Percentiles rank a stretch among this genome's conserved stretches.
Evolutionary conservation across 1,140 invertebrate species (phyloP).

Genomic region (Teleopsis dalmanni): DNA sequence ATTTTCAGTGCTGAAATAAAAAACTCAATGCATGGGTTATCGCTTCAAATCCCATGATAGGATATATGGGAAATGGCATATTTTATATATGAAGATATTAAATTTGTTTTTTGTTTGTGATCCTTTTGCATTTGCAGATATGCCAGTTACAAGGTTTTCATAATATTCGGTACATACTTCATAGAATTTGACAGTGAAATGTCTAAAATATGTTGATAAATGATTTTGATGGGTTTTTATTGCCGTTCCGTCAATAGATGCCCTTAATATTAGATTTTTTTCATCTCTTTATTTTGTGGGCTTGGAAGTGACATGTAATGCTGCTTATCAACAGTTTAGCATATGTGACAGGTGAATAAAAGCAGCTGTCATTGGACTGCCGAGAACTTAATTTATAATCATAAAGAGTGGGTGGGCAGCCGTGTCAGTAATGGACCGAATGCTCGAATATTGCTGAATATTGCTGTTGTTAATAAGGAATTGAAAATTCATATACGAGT

Average conservation of each 20-base stretch:
- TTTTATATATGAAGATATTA: background rate
- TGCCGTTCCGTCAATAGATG: background rate
- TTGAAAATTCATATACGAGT: no score
- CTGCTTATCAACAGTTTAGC: slow-evolving; percentile 2
- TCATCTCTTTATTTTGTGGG: background rate
- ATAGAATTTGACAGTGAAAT: no score
- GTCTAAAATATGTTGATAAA: slow-evolving; percentile 8
- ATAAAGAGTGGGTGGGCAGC: no score
- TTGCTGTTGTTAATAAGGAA: no score
- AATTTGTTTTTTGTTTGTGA: background rate
- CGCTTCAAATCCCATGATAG: no score
- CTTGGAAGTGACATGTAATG: background rate
- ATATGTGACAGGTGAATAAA: slow-evolving; percentile 12
- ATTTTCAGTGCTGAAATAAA: no score
- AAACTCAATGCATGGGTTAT: no score
- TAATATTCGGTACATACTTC: no score
- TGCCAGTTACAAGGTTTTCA: no score
- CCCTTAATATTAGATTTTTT: background rate
- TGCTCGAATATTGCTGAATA: no score
- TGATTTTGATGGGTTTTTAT: background rate
- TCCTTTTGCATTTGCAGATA: no score
- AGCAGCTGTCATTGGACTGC: slow-evolving; percentile 4
- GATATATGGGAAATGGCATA: background rate
- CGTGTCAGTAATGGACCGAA: no score
- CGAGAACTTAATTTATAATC: slow-evolving; percentile 5